phyloP scores from a whole-genome alignment of 2,888 invertebrate species.

The Drosophila conformis region DNA sequence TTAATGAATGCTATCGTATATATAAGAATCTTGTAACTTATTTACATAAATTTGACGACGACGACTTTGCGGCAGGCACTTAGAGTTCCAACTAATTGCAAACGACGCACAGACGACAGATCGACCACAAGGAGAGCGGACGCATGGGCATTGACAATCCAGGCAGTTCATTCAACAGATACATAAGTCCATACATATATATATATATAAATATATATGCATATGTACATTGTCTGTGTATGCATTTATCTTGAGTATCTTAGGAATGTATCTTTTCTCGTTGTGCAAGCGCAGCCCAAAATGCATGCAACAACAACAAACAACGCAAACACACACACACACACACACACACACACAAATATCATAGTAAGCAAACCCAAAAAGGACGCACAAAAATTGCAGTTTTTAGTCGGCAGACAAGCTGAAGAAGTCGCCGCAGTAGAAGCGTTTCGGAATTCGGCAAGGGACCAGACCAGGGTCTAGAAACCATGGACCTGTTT shows the following conservation, averaged over 20 bases:
- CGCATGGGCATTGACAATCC: constrained; percentile 62
- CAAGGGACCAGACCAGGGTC: constrained; percentile 36
- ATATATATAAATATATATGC: constrained; percentile 10
- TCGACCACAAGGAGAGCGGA: constrained; percentile 42
- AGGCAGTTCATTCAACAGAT: constrained; percentile 46
- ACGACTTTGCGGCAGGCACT: constrained; percentile 32
- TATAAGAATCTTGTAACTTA: neutral
- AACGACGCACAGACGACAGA: constrained; percentile 23
- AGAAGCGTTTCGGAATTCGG: constrained; percentile 48
- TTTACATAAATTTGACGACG: neutral
- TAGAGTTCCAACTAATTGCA: constrained; percentile 71
- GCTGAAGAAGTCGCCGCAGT: constrained; percentile 40
- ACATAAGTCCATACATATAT: constrained; percentile 21
- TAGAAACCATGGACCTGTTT: constrained; percentile 66
- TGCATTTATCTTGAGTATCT: constrained; percentile 74
- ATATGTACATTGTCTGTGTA: neutral
- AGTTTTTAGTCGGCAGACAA: constrained; percentile 35
- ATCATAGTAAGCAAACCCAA: constrained; percentile 35
- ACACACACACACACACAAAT: constrained; percentile 26
- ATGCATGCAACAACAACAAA: constrained; percentile 46
- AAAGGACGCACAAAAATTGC: constrained; percentile 75
- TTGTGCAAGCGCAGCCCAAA: constrained; percentile 64
- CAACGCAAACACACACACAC: constrained; percentile 26
- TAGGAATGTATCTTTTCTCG: constrained; percentile 69
- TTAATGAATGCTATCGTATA: neutral